Conservation (phyloP, 2,113 vertebrate genomes). For the Gavia stellata region DNA sequence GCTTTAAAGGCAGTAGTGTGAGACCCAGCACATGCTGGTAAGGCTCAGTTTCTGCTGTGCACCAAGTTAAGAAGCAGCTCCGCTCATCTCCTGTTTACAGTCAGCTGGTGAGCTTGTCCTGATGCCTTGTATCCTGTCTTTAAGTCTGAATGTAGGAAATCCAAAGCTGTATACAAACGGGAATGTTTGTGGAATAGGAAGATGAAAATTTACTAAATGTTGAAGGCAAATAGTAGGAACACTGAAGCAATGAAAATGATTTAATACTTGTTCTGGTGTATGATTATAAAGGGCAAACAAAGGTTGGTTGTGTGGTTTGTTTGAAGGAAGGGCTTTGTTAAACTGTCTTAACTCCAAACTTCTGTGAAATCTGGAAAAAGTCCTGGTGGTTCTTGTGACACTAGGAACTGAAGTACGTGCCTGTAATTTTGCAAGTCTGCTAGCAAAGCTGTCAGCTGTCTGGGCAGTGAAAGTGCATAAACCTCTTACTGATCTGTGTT, state of each 20-base stretch:
- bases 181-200: not conserved
- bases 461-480: not conserved
- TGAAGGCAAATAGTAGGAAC: not conserved
- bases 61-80: not conserved
- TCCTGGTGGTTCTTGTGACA: not conserved
- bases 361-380: not conserved
- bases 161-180: not conserved
- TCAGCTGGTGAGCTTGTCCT: not conserved
- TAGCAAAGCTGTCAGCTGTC: not conserved
- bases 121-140: not conserved
- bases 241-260: not conserved
- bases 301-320: not conserved
- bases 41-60: not conserved
- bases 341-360: not conserved
- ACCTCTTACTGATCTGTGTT: not conserved
- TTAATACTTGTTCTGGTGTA: not conserved
- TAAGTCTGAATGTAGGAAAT: not conserved
- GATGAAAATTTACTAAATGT: not conserved
- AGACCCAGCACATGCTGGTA: rapidly evolving
- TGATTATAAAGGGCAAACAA: not conserved
- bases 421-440: not conserved
- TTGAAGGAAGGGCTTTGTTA: not conserved
- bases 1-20: not conserved
- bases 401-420: not conserved
- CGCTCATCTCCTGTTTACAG: rapidly evolving